These are phyloP conservation scores for Spilogale gracilis DNA, from an alignment of 2,113 vertebrate species.

Conservation along the genomic window DNA sequence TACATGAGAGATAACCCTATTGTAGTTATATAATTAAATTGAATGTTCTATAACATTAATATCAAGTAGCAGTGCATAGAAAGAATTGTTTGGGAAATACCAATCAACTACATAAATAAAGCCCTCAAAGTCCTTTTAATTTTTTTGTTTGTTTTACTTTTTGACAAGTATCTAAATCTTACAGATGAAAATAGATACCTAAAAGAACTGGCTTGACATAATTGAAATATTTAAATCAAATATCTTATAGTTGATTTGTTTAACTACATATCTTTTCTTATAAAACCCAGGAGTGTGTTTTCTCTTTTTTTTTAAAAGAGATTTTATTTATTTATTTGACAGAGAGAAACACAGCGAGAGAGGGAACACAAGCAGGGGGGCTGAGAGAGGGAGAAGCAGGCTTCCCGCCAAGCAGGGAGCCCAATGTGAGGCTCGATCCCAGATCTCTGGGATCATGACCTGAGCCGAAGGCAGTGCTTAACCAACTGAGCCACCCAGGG, in stretches of 20 bases:
- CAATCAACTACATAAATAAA: not conserved
- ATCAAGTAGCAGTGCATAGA: not conserved
- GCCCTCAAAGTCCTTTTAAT: not conserved
- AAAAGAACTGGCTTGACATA: not conserved
- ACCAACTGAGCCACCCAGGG: too few species aligned
- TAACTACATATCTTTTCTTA: not conserved
- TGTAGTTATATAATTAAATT: not conserved
- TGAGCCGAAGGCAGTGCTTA: too few species aligned
- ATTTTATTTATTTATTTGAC: too few species aligned
- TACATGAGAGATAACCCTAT: not conserved
- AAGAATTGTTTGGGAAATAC: not conserved
- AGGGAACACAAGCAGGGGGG: too few species aligned
- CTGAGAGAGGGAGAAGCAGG: too few species aligned
- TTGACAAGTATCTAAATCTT: not conserved
- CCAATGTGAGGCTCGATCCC: too few species aligned
- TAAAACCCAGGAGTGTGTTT: not conserved
- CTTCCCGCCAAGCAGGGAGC: too few species aligned
- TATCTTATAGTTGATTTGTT: not conserved
- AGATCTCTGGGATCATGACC: too few species aligned
- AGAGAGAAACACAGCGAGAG: too few species aligned
- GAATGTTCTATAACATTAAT: not conserved
- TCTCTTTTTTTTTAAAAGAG: not conserved
- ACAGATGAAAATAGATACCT: not conserved
- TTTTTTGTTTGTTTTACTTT: not conserved
- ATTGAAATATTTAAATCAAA: conserved; percentile 28